Evolutionary conservation across 2,113 vertebrate species (phyloP).

Genomic region (Empidonax traillii): DNA sequence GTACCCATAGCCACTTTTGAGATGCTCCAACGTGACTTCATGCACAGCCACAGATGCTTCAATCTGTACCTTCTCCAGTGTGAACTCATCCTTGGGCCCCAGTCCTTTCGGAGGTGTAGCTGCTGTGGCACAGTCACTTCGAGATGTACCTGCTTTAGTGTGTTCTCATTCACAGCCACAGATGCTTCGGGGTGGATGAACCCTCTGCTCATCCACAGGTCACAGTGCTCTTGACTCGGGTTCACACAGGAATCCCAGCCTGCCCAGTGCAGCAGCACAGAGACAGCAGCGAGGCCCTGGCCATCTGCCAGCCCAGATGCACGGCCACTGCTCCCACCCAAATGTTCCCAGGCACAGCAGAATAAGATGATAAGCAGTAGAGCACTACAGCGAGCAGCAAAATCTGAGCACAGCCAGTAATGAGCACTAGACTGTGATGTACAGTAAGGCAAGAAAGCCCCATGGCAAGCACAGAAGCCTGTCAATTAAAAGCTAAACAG

Average conservation of each 20-base stretch:
- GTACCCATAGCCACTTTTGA: background rate
- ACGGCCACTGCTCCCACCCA: background rate
- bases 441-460: background rate
- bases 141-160: background rate
- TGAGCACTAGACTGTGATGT: background rate
- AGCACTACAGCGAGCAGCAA: background rate
- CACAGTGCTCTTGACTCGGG: accelerated
- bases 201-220: background rate
- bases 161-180: background rate
- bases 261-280: background rate
- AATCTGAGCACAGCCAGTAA: background rate
- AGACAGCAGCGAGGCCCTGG: background rate
- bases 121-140: background rate
- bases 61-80: background rate
- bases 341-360: background rate
- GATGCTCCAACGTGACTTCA: background rate
- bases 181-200: background rate
- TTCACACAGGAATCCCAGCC: background rate
- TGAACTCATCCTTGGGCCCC: background rate
- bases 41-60: background rate
- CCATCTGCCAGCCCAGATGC: background rate
- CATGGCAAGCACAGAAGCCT: background rate
- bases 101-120: background rate
- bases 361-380: background rate
- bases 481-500: background rate